A percentile compares a stretch with the other conserved stretches of the same genome.
phyloP scores from a whole-genome alignment of 2,888 invertebrate genomes.

The Scotopteryx bipunctaria region DNA sequence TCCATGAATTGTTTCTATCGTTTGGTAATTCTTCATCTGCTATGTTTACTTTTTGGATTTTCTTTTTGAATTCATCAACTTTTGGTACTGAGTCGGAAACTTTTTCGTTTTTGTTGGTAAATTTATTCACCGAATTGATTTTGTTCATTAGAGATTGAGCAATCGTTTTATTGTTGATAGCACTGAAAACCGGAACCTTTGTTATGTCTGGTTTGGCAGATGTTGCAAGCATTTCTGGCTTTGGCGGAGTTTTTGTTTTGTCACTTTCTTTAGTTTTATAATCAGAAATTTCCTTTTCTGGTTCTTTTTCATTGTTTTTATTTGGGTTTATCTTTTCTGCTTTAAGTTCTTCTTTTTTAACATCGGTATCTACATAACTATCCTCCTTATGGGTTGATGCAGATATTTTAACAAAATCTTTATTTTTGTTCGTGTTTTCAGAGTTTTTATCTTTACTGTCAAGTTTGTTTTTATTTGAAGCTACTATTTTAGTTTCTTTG shows the following conservation, averaged over 20 bases:
- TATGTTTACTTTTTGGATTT: conserved; percentile 75
- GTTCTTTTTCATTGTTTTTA: conserved; percentile 13
- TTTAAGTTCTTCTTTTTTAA: conserved; percentile 10
- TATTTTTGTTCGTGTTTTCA: conserved; percentile 28
- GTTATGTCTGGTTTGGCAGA: conserved; percentile 25
- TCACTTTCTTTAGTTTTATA: conserved; percentile 28
- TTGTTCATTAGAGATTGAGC: conserved; percentile 40
- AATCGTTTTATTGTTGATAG: conserved; percentile 29
- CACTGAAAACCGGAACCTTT: conserved; percentile 16
- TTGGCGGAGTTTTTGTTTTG: neutral
- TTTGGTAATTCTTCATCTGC: conserved; percentile 70
- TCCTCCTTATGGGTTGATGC: conserved; percentile 31
- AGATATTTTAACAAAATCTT: conserved; percentile 48
- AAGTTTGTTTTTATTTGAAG: conserved; percentile 24
- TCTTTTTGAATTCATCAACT: conserved; percentile 75
- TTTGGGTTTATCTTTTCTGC: conserved; percentile 23
- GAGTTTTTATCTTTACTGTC: conserved; percentile 26
- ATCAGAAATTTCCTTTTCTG: conserved; percentile 15
- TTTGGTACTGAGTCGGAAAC: conserved; percentile 56
- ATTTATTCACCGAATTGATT: conserved; percentile 35
- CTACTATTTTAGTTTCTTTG: conserved; percentile 24
- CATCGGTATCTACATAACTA: conserved; percentile 16
- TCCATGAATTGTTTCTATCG: conserved; percentile 80
- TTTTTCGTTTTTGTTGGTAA: conserved; percentile 45
- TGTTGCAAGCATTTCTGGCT: conserved; percentile 19